Conservation (phyloP, 2,797 vertebrate genomes). For the Peromyscus eremicus region DNA sequence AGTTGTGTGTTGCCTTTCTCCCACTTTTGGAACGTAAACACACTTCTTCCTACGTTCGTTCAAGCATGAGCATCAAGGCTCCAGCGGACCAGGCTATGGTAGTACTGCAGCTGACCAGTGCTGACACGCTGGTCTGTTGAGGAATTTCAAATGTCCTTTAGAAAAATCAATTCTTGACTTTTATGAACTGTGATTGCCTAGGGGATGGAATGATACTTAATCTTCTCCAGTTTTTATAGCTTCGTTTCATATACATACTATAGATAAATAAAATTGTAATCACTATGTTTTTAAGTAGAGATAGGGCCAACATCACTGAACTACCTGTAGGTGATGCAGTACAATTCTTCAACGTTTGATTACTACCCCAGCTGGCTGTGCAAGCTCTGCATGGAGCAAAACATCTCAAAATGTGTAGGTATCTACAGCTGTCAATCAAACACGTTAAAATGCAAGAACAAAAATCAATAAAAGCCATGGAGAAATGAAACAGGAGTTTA, state of each 20-base stretch:
- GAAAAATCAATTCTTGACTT: slow-evolving; percentile 36
- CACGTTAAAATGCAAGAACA: neutral
- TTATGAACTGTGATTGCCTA: neutral
- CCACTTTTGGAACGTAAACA: neutral
- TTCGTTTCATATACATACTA: neutral
- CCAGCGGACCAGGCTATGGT: neutral
- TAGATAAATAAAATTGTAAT: slow-evolving; percentile 8
- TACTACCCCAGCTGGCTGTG: neutral
- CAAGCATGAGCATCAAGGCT: neutral
- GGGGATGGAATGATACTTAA: neutral
- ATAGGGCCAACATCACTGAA: neutral
- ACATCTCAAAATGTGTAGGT: no score
- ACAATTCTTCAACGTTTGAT: neutral
- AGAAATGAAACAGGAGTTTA: neutral
- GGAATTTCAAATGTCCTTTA: neutral
- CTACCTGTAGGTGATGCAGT: neutral
- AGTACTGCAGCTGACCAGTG: neutral
- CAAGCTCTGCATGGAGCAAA: neutral
- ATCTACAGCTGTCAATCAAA: neutral
- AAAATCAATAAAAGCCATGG: neutral
- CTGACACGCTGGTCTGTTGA: neutral
- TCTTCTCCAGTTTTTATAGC: slow-evolving; percentile 33
- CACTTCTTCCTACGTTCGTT: neutral
- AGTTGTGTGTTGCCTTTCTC: neutral
- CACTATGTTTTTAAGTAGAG: slow-evolving; percentile 20